A percentile compares a stretch with the other conserved stretches of the same genome.
Evolutionary conservation across 2,113 vertebrate species (phyloP).

Genomic region (Hepsetus odoe): DNA sequence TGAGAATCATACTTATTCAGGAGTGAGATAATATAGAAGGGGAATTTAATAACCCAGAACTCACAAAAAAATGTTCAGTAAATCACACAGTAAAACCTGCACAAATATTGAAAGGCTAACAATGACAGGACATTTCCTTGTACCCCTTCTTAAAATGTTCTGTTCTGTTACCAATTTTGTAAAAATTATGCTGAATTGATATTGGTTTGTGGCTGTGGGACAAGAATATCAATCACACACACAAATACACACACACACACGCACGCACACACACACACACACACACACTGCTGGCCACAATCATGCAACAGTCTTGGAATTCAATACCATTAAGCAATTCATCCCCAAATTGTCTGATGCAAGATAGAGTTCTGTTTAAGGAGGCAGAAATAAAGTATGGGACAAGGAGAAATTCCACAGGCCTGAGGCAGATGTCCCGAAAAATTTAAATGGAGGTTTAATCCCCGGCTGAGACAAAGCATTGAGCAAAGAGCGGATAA

Average conservation of each 20-base stretch:
- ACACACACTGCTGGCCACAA: not conserved
- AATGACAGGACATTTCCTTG: not conserved
- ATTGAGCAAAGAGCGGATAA: constrained; percentile 57
- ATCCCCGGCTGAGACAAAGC: constrained; percentile 39
- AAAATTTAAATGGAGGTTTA: constrained; percentile 42
- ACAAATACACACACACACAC: too few species aligned
- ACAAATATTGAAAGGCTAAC: not conserved
- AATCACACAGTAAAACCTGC: not conserved
- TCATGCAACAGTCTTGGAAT: constrained; percentile 41
- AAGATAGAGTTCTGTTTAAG: constrained; percentile 12
- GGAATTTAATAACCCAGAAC: not conserved
- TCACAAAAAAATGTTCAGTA: not conserved
- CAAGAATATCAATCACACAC: constrained; percentile 33
- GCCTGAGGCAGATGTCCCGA: constrained; percentile 54
- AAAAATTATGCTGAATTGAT: constrained; percentile 30
- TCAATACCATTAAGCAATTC: constrained; percentile 36
- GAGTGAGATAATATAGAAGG: not conserved
- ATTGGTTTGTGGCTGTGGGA: constrained; percentile 15
- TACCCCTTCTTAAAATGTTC: not conserved
- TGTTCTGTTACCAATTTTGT: constrained; percentile 28
- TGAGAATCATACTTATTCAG: not conserved
- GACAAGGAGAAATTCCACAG: constrained; percentile 33
- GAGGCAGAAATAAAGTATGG: not conserved
- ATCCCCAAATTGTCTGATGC: constrained; percentile 13
- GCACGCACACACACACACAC: too few species aligned